These are phyloP conservation scores for Drosophila mayaguana DNA, from an alignment of 2,888 invertebrate genomes.

Conservation along the genomic window DNA sequence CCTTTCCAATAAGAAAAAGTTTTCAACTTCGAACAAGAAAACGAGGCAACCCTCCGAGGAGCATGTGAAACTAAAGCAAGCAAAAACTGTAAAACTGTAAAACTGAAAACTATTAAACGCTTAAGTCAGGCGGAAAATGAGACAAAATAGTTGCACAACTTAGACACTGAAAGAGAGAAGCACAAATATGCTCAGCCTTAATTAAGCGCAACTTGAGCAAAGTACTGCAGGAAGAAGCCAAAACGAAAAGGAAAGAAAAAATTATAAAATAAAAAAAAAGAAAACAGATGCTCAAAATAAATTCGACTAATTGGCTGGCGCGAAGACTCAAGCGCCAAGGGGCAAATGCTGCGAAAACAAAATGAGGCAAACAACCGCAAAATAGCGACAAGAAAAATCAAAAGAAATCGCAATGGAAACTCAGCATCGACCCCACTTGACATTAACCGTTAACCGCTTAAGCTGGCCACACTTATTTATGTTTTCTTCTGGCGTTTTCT, in stretches of 20 bases:
- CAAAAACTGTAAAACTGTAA: conserved; percentile 69
- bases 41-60: conserved; percentile 42
- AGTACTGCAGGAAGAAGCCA: not conserved
- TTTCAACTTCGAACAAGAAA: conserved; percentile 68
- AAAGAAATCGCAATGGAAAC: conserved; percentile 56
- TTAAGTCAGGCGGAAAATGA: conserved; percentile 84
- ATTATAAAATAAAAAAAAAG: not conserved
- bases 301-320: conserved; percentile 69
- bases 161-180: conserved; percentile 31
- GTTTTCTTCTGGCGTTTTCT: conserved; percentile 71
- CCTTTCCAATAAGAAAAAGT: conserved; percentile 60
- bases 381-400: conserved; percentile 39
- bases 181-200: conserved; percentile 54
- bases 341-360: conserved; percentile 39
- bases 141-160: conserved; percentile 80
- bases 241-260: not conserved
- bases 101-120: conserved; percentile 82
- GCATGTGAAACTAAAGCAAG: conserved; percentile 47
- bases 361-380: conserved; percentile 58
- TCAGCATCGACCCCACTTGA: conserved; percentile 70
- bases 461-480: conserved; percentile 59
- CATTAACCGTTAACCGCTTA: conserved; percentile 59
- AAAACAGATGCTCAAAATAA: conserved; percentile 25
- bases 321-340: conserved; percentile 39
- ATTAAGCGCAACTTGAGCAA: conserved; percentile 60